Base-by-base conservation (phyloP, 2,113 vertebrate genomes). In the Sander vitreus region DNA sequence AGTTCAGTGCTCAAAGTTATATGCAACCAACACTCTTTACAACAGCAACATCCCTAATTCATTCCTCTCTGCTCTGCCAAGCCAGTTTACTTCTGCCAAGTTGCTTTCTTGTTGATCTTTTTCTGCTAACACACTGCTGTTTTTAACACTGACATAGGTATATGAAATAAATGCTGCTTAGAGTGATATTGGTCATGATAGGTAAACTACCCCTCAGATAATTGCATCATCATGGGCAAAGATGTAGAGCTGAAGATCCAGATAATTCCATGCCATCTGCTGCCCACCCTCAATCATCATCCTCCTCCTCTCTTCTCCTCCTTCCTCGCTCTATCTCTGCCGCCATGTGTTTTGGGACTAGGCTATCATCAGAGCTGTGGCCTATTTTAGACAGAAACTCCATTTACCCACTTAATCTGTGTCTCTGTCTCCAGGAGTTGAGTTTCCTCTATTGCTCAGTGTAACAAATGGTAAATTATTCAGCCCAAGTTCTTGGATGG, bases 351-450 rank as follows among this genome's bases (percentile, higher is more conserved):
- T 91, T 83, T 92, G 93, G 90, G 92, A 93, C 84, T 55, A 53
- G 66, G 63, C 87, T 89, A 71, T 89, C 88, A 90, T 85, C 74
- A 78, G 84, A 86, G 76, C 88, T 67, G 76, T 16, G 30, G 82
- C 80, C 89, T 88, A 90, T 88, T 93, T 94, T 87, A 91, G 88
- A 90, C 63, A 68, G 85, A 80, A 91, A 90, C 85, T 85, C 85
- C 81, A 89, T 74, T 91, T 91, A 90, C 85, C 89, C 84, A 89
- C 79, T 87, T 89, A 84, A 88, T 89, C 81, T 73, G 66, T 85
- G 72, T 82, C 69, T 76, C 76, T 58, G 33, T 82, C 59, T 87
- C 16, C 54, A 65, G 50, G 75, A 73, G 76, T 59, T 63, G 51
- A 54, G 72, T 85, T 85, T 85, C 43, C 69, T 78, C 3, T 76